Base-by-base conservation (phyloP, 92 coral and sea anemone genomes). In the Bergia sp. region DNA sequence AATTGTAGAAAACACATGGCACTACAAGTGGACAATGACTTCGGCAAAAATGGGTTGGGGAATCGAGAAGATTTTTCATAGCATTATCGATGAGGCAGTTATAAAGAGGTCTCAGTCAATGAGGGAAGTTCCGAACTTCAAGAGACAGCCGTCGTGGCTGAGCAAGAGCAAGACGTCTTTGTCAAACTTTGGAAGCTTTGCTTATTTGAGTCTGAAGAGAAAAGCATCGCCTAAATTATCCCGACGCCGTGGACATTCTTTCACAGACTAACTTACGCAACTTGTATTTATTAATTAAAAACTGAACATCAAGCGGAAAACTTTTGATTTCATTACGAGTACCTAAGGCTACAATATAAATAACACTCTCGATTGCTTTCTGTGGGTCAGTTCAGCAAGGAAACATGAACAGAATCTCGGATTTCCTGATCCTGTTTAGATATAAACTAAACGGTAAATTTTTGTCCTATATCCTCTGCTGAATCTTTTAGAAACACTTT, bases 41-140 rank as follows among this genome's bases (percentile, higher is more conserved):
- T 95, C 98, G 4, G 94, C 96, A 11, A 95, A 95, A 87, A 86
- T 92, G 92, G 90, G 86, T 20, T 94, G 96, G 96, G 92, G 96
- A 74, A 90, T 94, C 12, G 89, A 87, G 18, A 96, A 95, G 36
- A 91, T 93, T 71, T 94, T 95, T 45, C 93, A 92, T 39, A 91
- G 79, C 57, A 87, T 95, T 36, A 77, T 95, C 23, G 98, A 95
- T 73, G 96, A 94, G 10, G 87, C 87, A 2, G 87, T 84, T 44
- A 84, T 84, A 71, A 84, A 53, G 29, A 69, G 87, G n/a, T 69
- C 87, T 45, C 87, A 84, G 65, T 84, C 87, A 1, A 45, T 84
- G 87, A 84, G 58, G 66, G 87, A 83, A 67, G 87, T 83, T 7
- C 29, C 66, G 7, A 16, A 15, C 20, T 84, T 84, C 38, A 93